A percentile compares a stretch with the other conserved stretches of the same genome.
Conservation (phyloP, 2,797 vertebrate genomes). For the Gambusia yucatana region DNA sequence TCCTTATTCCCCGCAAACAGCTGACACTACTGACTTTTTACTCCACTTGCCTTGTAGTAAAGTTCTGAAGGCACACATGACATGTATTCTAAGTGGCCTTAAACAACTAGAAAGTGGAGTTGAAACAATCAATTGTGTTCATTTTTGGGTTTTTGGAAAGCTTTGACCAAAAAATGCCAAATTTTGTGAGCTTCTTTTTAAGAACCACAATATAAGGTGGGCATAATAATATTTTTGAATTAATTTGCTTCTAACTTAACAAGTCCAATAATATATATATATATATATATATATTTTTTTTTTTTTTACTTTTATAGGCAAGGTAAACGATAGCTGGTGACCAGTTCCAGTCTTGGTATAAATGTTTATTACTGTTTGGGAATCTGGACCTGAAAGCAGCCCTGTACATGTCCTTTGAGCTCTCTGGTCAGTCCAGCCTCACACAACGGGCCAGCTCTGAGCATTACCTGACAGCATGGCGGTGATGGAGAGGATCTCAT, state of each 20-base stretch:
- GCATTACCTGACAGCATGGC: constrained; percentile 99
- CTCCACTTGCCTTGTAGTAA: constrained; percentile 46
- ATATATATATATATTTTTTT: not conserved
- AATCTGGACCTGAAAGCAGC: constrained; percentile 10
- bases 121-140: not conserved
- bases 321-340: not conserved
- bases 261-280: not conserved
- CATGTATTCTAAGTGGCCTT: constrained; percentile 26
- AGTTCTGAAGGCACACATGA: constrained; percentile 35
- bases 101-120: not conserved
- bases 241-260: not conserved
- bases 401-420: constrained; percentile 21
- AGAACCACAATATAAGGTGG: not conserved
- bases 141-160: not conserved
- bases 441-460: constrained; percentile 61
- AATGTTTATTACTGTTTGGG: not conserved
- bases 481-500: constrained; percentile 98
- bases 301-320: not conserved
- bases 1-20: constrained; percentile 52
- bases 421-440: constrained; percentile 28
- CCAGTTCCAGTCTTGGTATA: not conserved
- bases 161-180: not conserved
- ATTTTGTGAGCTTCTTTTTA: not conserved
- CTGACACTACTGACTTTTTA: constrained; percentile 63
- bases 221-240: not conserved